Evolutionary conservation across 2,113 vertebrate species (phyloP).

Genomic region (Cololabis saira): DNA sequence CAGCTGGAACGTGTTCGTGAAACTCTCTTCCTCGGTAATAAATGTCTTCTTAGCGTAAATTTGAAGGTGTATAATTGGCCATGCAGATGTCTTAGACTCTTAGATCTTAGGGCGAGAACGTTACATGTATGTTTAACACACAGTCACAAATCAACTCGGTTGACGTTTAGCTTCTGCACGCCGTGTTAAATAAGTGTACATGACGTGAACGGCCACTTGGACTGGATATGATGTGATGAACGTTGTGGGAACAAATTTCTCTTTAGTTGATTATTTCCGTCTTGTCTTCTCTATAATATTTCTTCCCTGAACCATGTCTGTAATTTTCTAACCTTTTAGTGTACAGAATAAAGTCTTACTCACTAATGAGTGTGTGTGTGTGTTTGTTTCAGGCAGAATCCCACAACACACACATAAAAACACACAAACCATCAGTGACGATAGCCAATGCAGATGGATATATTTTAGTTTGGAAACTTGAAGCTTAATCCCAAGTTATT

Average conservation of each 20-base stretch:
- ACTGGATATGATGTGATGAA: slow-evolving; percentile 14
- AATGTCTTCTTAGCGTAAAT: neutral
- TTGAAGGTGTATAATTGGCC: neutral
- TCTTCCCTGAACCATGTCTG: slow-evolving; percentile 35
- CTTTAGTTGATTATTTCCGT: slow-evolving; percentile 15
- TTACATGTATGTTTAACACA: neutral
- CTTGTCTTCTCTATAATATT: slow-evolving; percentile 49
- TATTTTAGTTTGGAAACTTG: too few species aligned
- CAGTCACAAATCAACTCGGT: slow-evolving; percentile 14
- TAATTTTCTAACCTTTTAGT: slow-evolving; percentile 64
- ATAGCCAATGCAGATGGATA: too few species aligned
- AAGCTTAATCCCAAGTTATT: too few species aligned
- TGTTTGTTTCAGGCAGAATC: neutral
- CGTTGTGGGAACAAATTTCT: slow-evolving; percentile 13
- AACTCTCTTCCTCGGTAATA: neutral
- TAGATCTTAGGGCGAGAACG: neutral
- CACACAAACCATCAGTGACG: too few species aligned
- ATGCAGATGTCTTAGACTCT: neutral
- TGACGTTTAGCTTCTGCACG: slow-evolving; percentile 11
- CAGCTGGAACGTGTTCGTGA: slow-evolving; percentile 7
- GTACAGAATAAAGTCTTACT: slow-evolving; percentile 74
- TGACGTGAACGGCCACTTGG: slow-evolving; percentile 3
- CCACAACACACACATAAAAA: too few species aligned
- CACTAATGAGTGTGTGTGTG: slow-evolving; percentile 44
- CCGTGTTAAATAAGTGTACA: slow-evolving; percentile 14